Evolutionary conservation across 2,113 vertebrate genomes (phyloP).

Genomic region (Tichodroma muraria): DNA sequence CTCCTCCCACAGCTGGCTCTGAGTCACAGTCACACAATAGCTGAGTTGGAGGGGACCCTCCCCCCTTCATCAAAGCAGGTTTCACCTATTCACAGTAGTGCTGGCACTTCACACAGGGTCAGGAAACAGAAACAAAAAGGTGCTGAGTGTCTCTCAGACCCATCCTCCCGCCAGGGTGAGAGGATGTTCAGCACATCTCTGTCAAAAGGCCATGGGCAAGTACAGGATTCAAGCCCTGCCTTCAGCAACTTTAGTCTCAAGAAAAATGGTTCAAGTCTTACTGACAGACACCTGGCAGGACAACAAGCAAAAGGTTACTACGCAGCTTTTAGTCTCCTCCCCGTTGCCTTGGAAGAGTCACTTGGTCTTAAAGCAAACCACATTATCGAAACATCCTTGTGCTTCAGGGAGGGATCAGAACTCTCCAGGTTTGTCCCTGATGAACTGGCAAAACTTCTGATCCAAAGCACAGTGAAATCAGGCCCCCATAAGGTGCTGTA

Average conservation of each 20-base stretch:
- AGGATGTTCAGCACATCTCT: not conserved
- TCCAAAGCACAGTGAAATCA: slow-evolving; percentile 4
- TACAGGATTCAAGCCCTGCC: not conserved
- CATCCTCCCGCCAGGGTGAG: not conserved
- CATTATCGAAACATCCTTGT: not conserved
- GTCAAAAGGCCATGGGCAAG: not conserved
- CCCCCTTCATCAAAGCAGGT: not conserved
- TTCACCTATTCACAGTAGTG: not conserved
- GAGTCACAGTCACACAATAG: not conserved
- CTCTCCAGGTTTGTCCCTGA: not conserved
- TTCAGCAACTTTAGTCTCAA: not conserved
- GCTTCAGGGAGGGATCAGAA: not conserved
- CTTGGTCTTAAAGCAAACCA: not conserved
- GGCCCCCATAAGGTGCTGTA: not conserved
- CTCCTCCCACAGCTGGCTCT: not conserved
- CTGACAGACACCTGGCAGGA: not conserved
- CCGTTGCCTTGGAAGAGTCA: not conserved
- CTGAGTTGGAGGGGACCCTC: not conserved
- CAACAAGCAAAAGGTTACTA: not conserved
- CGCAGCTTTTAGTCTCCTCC: not conserved
- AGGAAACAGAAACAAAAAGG: not conserved
- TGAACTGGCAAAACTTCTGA: not conserved
- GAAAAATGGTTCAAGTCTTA: not conserved
- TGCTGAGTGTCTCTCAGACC: not conserved
- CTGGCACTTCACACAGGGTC: not conserved